These are phyloP conservation scores for Crax fasciolata DNA, from an alignment of 2,797 vertebrate genomes.

Conservation along the genomic window DNA sequence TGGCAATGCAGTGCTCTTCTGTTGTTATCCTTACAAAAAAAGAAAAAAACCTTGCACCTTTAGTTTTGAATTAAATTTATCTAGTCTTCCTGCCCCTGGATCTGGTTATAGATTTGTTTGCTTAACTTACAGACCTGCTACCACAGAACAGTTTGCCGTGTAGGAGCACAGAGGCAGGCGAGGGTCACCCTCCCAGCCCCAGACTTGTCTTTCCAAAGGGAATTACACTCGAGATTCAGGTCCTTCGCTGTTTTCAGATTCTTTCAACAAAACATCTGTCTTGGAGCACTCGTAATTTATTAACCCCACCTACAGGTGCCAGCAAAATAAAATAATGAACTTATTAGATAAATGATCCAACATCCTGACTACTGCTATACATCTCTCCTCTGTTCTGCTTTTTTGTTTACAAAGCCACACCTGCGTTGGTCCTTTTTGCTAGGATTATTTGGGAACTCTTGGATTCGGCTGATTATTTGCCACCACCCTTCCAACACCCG, in stretches of 20 bases:
- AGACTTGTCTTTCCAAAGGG: background rate
- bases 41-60: background rate
- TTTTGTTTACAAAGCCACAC: background rate
- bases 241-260: background rate
- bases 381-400: background rate
- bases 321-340: background rate
- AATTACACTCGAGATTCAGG: background rate
- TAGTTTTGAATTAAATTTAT: background rate
- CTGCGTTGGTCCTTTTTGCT: background rate
- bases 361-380: background rate
- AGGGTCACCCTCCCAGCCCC: background rate
- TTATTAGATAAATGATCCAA: background rate
- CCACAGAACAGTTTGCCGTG: accelerated
- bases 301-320: background rate
- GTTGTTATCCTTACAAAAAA: background rate
- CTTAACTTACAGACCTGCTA: background rate
- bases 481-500: background rate
- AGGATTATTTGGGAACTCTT: background rate
- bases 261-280: background rate
- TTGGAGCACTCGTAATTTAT: background rate
- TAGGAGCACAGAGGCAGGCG: background rate
- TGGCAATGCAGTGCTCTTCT: background rate
- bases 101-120: background rate
- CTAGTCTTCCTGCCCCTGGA: background rate
- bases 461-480: background rate